Evolutionary conservation across 92 coral and sea anemone species (phyloP), one percentile per base, ranked within the genome.

Genomic region (Meandrina meandrites): DNA sequence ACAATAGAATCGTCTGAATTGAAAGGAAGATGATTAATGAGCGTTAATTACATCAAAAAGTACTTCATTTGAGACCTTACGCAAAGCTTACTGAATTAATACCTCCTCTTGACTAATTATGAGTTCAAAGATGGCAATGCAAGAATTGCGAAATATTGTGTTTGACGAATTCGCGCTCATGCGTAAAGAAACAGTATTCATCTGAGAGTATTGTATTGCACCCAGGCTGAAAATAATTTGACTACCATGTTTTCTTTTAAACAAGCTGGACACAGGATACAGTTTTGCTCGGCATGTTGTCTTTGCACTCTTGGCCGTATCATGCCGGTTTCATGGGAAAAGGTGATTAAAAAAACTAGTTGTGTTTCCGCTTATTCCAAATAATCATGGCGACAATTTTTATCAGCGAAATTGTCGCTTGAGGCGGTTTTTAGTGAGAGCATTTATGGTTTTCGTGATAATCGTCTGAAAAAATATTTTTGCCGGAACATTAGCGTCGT

Each of bases 1-100:
- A 36, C 70, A 34, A 58, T 11, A 58, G 83, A 79, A 36, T 10
- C n/a, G 53, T 79, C 21, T 58, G 71, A 21, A 35, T 57, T 57
- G 51, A 57, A 32, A 56, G 82, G 70, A 22, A 35, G 32, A 37
- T 80, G 68, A 80, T 80, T 24, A 27, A 80, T 45, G 84, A 62
- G n/a, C 78, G 78, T 3, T 32, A 18, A 32, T 8, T 73, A 21
- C 45, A 73, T 40, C 78, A 66, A 35, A 36, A 36, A 37, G 56
- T 48, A 66, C 37, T 64, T 80, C 72, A 60, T 66, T 80, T 14
- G 75, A 60, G 32, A 47, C 72, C 22, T 80, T 60, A 4, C 37
- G 48, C 22, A 78, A 78, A 11, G 8, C 48, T 34, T 79, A 56
- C 82, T n/a, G 69, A 79, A 32, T 30, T 79, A 21, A 17, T 56